phyloP scores from a whole-genome alignment of 2,113 vertebrate genomes.

The Hemibates koningsi region DNA sequence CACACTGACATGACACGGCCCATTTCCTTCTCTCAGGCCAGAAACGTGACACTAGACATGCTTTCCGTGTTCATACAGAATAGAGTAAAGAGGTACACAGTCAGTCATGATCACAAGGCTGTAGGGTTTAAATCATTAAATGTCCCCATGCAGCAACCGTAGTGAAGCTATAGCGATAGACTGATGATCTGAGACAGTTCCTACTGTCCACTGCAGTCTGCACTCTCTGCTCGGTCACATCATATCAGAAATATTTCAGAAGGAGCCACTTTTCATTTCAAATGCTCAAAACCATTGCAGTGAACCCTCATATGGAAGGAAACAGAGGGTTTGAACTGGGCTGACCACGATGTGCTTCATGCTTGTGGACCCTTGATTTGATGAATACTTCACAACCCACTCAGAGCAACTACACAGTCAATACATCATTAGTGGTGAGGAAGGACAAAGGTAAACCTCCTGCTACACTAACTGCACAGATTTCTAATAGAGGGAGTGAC shows the following conservation, averaged over 20 bases:
- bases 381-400: not conserved
- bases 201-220: not conserved
- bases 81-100: not conserved
- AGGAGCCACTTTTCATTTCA: not conserved
- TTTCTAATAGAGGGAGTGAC: not conserved
- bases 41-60: conserved; percentile 37
- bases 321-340: not conserved
- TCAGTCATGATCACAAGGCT: conserved; percentile 18
- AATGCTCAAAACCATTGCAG: not conserved
- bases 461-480: not conserved
- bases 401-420: not conserved
- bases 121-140: conserved; percentile 26
- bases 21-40: conserved; percentile 38
- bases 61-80: conserved; percentile 10
- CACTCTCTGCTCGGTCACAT: not conserved
- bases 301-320: conserved; percentile 5
- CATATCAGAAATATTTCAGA: not conserved
- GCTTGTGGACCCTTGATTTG: not conserved
- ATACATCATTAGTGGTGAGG: not conserved
- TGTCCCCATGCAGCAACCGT: not conserved
- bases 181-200: not conserved
- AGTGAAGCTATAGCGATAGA: not conserved
- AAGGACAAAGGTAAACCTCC: not conserved
- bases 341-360: not conserved
- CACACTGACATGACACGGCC: conserved; percentile 46